Evolutionary conservation across 2,113 vertebrate species (phyloP).

Genomic region (Patagioenas fasciata): DNA sequence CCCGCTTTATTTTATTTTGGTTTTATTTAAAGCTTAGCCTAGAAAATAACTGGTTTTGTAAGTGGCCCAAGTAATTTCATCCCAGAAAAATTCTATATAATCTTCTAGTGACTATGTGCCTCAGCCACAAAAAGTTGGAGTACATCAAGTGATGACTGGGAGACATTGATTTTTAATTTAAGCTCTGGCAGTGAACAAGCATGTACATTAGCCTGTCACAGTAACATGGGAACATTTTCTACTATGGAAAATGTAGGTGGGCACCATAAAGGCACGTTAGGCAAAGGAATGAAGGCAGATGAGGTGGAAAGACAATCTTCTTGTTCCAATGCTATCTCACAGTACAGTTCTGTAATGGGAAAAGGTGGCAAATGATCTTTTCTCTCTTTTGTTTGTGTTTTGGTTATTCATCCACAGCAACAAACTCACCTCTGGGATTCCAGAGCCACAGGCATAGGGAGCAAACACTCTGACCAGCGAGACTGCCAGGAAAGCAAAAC

Average conservation of each 20-base stretch:
- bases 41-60: not conserved
- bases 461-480: constrained; percentile 96
- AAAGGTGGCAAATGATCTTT: not conserved
- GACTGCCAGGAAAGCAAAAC: constrained; percentile 95
- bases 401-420: not conserved
- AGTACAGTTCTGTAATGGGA: not conserved
- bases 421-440: constrained; percentile 93
- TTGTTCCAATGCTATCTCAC: not conserved
- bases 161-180: not conserved
- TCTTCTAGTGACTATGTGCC: not conserved
- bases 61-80: not conserved
- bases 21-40: not conserved
- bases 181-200: not conserved
- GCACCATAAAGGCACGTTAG: not conserved
- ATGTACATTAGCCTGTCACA: not conserved
- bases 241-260: not conserved
- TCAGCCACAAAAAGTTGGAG: not conserved
- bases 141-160: not conserved
- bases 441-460: constrained; percentile 96
- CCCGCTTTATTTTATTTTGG: not conserved
- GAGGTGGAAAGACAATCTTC: not conserved
- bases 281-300: not conserved
- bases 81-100: not conserved
- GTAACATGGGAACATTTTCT: not conserved
- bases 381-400: not conserved